These are phyloP conservation scores for Urophycis tenuis DNA, from an alignment of 2,797 vertebrate species.

Conservation along the genomic window DNA sequence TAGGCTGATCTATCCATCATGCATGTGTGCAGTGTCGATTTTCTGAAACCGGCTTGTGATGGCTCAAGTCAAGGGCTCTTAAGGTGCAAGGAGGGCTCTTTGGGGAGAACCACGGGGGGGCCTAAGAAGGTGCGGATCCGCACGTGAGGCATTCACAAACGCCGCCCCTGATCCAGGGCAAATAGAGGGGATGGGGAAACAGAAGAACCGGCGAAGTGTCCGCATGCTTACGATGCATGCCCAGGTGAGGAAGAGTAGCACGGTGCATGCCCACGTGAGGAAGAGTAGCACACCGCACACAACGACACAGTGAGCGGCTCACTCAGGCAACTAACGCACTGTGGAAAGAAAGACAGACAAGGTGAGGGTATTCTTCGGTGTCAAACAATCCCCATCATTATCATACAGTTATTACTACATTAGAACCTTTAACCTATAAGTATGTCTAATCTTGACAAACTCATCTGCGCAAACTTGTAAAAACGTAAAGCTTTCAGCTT, in stretches of 20 bases:
- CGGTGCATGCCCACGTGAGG: constrained; percentile 41
- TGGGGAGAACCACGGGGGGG: neutral
- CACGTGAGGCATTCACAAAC: neutral
- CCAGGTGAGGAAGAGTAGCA: constrained; percentile 27
- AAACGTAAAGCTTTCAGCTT: neutral
- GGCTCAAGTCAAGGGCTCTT: too few relatives aligned
- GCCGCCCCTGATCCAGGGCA: neutral
- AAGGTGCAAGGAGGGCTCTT: neutral
- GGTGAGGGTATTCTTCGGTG: constrained; percentile 14
- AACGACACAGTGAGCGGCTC: constrained; percentile 11
- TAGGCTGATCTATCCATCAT: neutral
- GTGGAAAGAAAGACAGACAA: constrained; percentile 43
- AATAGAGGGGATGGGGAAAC: constrained; percentile 22
- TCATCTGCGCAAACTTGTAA: neutral
- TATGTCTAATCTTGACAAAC: neutral
- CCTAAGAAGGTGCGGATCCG: neutral
- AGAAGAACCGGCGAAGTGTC: constrained; percentile 28
- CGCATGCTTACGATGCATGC: constrained; percentile 54
- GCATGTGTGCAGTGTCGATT: neutral
- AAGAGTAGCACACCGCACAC: constrained; percentile 29
- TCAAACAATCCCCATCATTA: neutral
- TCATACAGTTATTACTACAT: neutral
- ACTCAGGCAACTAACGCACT: constrained; percentile 45
- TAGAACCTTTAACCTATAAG: neutral
- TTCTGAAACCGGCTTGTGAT: too few relatives aligned